phyloP scores from a whole-genome alignment of 1,140 invertebrate species.

The Drosophila orosa region DNA sequence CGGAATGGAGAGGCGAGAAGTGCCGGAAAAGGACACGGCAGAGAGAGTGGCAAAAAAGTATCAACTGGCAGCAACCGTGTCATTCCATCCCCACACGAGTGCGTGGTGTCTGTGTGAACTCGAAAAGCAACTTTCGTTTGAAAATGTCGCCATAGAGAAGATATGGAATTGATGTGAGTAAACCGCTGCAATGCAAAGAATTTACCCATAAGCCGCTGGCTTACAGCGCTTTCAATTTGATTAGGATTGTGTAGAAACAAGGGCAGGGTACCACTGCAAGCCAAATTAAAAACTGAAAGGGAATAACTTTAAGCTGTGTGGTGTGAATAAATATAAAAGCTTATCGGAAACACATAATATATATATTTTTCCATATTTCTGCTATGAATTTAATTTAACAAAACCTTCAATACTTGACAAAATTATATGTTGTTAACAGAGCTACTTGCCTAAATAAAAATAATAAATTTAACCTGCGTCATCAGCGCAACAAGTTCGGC shows the following conservation, averaged over 20 bases:
- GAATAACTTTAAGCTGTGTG: background rate
- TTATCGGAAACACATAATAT: background rate
- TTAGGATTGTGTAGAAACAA: constrained; percentile 22
- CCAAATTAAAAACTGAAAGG: background rate
- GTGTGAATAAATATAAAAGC: background rate
- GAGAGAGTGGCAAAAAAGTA: constrained; percentile 23
- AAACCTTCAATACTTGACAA: too few relatives aligned
- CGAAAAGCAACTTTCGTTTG: constrained; percentile 50
- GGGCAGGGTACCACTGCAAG: background rate
- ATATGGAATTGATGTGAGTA: constrained; percentile 37
- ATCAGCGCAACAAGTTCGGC: too few relatives aligned
- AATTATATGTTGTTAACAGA: too few relatives aligned
- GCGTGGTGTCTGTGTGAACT: constrained; percentile 14
- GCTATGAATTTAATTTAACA: background rate
- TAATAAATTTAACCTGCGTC: too few relatives aligned
- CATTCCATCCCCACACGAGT: constrained; percentile 1
- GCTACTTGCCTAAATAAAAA: too few relatives aligned
- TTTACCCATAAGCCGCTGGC: constrained; percentile 32
- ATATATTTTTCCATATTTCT: background rate
- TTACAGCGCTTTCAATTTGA: constrained; percentile 31
- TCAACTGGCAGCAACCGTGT: constrained; percentile 40
- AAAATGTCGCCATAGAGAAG: constrained; percentile 48
- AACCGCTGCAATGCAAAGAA: constrained; percentile 44
- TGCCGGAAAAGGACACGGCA: constrained; percentile 3
- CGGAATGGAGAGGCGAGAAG: background rate